These are phyloP conservation scores for Epinephelus awoara DNA, from an alignment of 2,797 vertebrate genomes.

Conservation along the genomic window DNA sequence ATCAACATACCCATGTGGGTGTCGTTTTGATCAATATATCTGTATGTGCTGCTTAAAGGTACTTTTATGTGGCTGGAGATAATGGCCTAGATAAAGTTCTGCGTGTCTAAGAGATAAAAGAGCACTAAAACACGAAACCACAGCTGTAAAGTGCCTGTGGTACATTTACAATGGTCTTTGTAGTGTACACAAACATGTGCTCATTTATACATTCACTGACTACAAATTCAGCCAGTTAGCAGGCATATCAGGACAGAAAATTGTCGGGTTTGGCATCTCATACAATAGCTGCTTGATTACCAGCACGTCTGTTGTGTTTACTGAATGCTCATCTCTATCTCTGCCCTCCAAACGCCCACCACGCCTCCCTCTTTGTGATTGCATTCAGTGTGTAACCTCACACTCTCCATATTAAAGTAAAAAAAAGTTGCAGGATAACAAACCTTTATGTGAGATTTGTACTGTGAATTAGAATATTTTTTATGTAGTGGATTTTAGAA, in stretches of 20 bases:
- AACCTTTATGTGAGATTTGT: not conserved
- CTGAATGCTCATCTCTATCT: constrained; percentile 41
- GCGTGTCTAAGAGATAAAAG: not conserved
- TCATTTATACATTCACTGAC: constrained; percentile 25
- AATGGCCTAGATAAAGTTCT: constrained; percentile 6
- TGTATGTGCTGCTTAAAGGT: not conserved
- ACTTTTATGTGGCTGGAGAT: not conserved
- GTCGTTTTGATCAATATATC: constrained; percentile 12
- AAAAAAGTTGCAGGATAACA: not conserved
- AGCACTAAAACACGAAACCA: constrained; percentile 8
- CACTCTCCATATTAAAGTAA: constrained; percentile 13
- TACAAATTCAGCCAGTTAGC: constrained; percentile 18
- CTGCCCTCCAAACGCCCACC: constrained; percentile 8
- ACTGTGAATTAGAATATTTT: not conserved
- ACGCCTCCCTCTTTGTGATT: not conserved
- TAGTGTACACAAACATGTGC: constrained; percentile 1
- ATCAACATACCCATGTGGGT: not conserved
- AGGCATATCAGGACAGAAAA: constrained; percentile 38
- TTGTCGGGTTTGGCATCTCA: constrained; percentile 39
- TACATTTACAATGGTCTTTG: constrained; percentile 2
- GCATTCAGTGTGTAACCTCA: constrained; percentile 24
- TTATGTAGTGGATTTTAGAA: not conserved
- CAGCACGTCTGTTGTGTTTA: constrained; percentile 40
- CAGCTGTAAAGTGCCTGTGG: not conserved
- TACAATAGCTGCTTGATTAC: constrained; percentile 77